Evolutionary conservation across 2,888 invertebrate species (phyloP).

Genomic region (Chloromyia formosa): DNA sequence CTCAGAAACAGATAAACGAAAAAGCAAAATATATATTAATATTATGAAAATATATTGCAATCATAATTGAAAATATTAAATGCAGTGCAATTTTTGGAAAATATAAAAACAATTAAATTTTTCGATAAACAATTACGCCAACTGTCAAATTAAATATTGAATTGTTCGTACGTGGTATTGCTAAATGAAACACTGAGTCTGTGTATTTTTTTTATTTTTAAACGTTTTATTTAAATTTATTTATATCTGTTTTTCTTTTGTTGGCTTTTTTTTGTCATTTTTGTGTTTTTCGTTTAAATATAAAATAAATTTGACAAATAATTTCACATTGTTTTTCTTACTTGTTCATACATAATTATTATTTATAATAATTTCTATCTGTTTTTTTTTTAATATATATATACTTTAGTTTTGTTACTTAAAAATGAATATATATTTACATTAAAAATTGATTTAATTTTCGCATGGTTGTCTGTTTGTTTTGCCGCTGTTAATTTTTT

Average conservation of each 20-base stretch:
- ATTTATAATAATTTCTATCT: background rate
- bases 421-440: conserved; percentile 31
- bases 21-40: no score
- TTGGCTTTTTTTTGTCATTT: conserved; percentile 21
- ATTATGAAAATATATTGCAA: no score
- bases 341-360: conserved; percentile 7
- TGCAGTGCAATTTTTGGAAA: no score
- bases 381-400: background rate
- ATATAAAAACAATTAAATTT: no score
- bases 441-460: conserved; percentile 40
- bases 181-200: conserved; percentile 13
- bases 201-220: conserved; percentile 32
- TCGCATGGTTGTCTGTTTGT: background rate
- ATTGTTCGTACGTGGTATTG: no score
- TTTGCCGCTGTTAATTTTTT: conserved; percentile 15
- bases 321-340: background rate
- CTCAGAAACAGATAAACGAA: background rate
- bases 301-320: conserved; percentile 43
- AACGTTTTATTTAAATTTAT: conserved; percentile 39
- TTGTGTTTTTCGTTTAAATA: conserved; percentile 32
- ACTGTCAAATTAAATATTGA: no score
- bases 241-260: conserved; percentile 19
- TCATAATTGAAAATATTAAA: no score
- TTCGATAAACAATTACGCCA: no score
- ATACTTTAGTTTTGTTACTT: conserved; percentile 19